phyloP scores from a whole-genome alignment of 2,797 vertebrate genomes.

The Silurus aristotelis region DNA sequence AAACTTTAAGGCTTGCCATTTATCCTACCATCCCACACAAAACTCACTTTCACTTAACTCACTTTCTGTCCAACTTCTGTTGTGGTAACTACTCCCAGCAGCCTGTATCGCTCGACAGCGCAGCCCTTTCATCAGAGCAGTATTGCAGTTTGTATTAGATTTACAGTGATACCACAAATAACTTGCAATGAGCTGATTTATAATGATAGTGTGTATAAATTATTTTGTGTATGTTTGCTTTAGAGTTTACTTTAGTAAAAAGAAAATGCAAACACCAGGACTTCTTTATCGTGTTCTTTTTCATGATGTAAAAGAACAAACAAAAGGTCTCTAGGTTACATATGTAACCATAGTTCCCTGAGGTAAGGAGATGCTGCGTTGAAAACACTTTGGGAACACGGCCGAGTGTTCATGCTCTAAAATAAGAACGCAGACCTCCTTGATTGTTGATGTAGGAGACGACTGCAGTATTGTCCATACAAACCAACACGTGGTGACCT shows the following conservation, averaged over 20 bases:
- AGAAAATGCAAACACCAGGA: not conserved
- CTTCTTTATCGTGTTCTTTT: not conserved
- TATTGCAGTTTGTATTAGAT: not conserved
- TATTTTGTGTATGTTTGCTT: not conserved
- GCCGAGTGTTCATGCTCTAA: too few relatives aligned
- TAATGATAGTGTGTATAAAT: not conserved
- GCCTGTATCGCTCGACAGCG: not conserved
- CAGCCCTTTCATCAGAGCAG: not conserved
- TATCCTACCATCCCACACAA: conserved; percentile 8
- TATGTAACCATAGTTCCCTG: too few relatives aligned
- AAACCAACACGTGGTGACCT: too few relatives aligned
- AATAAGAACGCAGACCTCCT: too few relatives aligned
- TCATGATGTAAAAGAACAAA: not conserved
- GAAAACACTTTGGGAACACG: too few relatives aligned
- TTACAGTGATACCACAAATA: not conserved
- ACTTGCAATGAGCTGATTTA: not conserved
- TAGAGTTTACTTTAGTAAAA: not conserved
- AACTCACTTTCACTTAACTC: conserved; percentile 20
- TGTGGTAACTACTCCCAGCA: not conserved
- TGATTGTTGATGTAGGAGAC: too few relatives aligned
- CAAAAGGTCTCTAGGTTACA: not conserved
- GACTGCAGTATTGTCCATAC: too few relatives aligned
- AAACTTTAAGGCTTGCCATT: conserved; percentile 22
- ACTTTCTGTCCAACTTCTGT: conserved; percentile 3
- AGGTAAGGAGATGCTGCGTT: too few relatives aligned